Evolutionary conservation across 2,888 invertebrate genomes (phyloP).

Genomic region (Enchytraeus crypticus): DNA sequence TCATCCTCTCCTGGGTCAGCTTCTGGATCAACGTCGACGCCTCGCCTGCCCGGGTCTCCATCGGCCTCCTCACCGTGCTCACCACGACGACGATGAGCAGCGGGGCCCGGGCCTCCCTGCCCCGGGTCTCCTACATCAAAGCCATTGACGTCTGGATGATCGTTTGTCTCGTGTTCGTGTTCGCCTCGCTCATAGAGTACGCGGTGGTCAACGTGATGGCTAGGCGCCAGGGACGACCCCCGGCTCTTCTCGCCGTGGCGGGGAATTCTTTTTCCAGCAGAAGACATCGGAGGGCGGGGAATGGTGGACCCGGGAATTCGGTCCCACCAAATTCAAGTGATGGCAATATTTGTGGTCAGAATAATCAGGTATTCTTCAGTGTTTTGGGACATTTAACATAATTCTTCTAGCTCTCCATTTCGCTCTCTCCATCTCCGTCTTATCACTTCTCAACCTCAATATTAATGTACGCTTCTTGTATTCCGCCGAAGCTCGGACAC

Average conservation of each 20-base stretch:
- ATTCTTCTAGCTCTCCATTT: too few species aligned
- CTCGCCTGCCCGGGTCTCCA: constrained; percentile 15
- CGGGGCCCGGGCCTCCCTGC: constrained; percentile 12
- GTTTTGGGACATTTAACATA: too few species aligned
- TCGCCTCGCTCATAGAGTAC: constrained; percentile 17
- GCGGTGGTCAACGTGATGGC: constrained; percentile 16
- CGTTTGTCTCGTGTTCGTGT: constrained; percentile 15
- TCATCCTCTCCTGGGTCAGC: constrained; percentile 18
- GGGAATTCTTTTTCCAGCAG: too few species aligned
- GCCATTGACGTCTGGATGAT: constrained; percentile 20
- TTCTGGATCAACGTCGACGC: constrained; percentile 21
- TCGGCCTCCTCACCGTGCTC: constrained; percentile 17
- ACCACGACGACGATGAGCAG: constrained; percentile 19
- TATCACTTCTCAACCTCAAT: too few species aligned
- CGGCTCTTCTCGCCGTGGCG: constrained; percentile 1
- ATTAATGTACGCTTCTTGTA: too few species aligned
- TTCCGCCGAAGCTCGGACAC: too few species aligned
- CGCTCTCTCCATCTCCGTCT: too few species aligned
- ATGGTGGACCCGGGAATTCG: too few species aligned
- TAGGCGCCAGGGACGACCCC: background rate
- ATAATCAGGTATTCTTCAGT: too few species aligned
- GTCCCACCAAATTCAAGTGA: too few species aligned
- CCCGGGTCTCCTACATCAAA: constrained; percentile 14
- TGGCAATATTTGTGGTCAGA: too few species aligned
- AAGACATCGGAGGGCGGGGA: background rate